Evolutionary conservation across 2,888 invertebrate genomes (phyloP), one percentile per base, ranked within the genome.

Genomic region (Philopedon plagiatum): DNA sequence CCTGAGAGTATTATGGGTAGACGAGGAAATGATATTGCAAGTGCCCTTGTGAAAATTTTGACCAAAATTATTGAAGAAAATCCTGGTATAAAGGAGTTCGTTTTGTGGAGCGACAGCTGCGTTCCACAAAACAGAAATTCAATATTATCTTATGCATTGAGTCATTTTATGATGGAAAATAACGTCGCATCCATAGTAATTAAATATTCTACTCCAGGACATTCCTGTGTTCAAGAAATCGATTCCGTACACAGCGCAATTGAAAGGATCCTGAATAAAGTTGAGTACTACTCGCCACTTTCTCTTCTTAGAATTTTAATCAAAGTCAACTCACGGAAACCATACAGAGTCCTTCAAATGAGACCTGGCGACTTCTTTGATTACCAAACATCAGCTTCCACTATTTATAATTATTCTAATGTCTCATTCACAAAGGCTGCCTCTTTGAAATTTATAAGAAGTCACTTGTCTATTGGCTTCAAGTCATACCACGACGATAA

Each of bases 171-270:
- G 8, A 2, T 13, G 18, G 8, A 18, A 2, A 2, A 46, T 18
- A 46, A 13, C 19, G 3, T 46, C 2, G 8, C 63, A 26, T 51
- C 61, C 15, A 72, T 78, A 15, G 71, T 61, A 21, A 75, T 79
- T 66, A 77, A 78, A 69, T 79, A 37, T 73, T 80, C 76, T 15
- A 73, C 71, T 46, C 75, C 77, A n/a, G 77, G 78, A 18, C 77
- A 78, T 62, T 76, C 75, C 5, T 74, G 63, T 56, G 65, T 76
- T n/a, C 78, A 79, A 51, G 76, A 79, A 69, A 71, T 78, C 11
- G 77, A 78, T 69, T 32, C 56, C 11, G 65, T 61, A 9, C 67
- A 71, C 49, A 76, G 74, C 49, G 51, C 18, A 11, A 73, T 74
- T 62, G 75, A 74, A 61, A 37, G 57, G 41, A 44, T 57, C 15